phyloP scores from a whole-genome alignment of 2,888 invertebrate species.

The Eristalinus sepulchralis region DNA sequence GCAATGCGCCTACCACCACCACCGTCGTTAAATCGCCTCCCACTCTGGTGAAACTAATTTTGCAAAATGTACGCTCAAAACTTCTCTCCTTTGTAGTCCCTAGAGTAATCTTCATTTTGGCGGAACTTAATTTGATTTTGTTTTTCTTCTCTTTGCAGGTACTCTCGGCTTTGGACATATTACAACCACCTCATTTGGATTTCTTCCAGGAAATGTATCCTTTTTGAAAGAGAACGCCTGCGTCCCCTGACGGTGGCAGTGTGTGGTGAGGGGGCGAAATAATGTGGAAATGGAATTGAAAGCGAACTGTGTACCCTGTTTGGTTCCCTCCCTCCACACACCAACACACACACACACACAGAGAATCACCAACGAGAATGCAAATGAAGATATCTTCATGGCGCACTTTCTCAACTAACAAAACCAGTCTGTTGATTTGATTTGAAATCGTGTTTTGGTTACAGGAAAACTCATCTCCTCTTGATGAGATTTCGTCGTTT shows the following conservation, averaged over 20 bases:
- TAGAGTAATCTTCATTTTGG: slow-evolving; percentile 13
- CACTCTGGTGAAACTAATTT: not conserved
- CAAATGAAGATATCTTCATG: slow-evolving; percentile 19
- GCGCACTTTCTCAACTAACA: not conserved
- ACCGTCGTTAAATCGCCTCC: not conserved
- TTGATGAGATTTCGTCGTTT: not conserved
- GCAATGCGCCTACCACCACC: not conserved
- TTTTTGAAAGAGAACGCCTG: slow-evolving; percentile 82
- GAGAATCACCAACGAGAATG: not conserved
- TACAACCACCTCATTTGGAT: slow-evolving; percentile 99
- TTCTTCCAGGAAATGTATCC: slow-evolving; percentile 99
- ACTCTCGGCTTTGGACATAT: slow-evolving; percentile 97
- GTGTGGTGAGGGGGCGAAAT: too few relatives aligned
- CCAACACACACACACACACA: not conserved
- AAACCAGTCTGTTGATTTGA: slow-evolving; percentile 5
- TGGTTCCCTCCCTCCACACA: not conserved
- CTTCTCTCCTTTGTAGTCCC: not conserved
- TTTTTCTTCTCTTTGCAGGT: slow-evolving; percentile 85
- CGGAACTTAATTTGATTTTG: slow-evolving; percentile 35
- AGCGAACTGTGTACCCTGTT: not conserved
- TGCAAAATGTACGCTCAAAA: not conserved
- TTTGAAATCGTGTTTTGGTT: slow-evolving; percentile 2
- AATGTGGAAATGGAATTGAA: not conserved
- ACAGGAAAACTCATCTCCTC: not conserved
- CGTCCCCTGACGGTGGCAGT: not conserved